Evolutionary conservation across 2,797 vertebrate genomes (phyloP), one percentile per base, ranked within the genome.

Genomic region (Enteromius afrohamiltoni): DNA sequence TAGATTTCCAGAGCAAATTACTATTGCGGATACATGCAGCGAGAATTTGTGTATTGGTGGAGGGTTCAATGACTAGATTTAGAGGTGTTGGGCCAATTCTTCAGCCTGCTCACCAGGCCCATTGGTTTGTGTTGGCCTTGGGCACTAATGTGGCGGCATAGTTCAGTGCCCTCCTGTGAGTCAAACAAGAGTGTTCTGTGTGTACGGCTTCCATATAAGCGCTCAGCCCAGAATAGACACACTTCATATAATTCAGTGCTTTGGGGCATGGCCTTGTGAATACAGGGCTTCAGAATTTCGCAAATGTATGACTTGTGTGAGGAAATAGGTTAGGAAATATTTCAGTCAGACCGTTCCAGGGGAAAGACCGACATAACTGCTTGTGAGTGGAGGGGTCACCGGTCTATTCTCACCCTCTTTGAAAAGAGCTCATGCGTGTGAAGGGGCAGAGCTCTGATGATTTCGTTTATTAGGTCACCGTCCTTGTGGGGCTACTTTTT

Each of bases 161-260:
- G 85, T 91, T 83, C 83, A 85, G 81, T 86, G 83, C 23, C 23
- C 71, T 64, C 64, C 81, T 45, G 14, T 85, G 45, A 77, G 60
- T 37, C 17, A 51, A 58, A 23, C 73, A 83, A 68, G 16, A 7
- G 13, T 42, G 23, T 81, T 53, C 42, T 82, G 11, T 65, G 62
- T 60, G 70, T 23, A 42, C 86, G 84, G 88, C 86, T 88, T 87
- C 86, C 89, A 84, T 90, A 79, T 88, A 88, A 84, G 17, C 84
- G 77, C 86, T 88, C 88, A 79, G 87, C 91, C 92, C 92, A 91
- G 89, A 93, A 93, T 92, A 94, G 92, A 85, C 91, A 85, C 92
- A 91, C 90, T 92, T 93, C 88, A 92, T 90, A 80, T 92, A 92
- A 92, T 91, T 91, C 88, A 90, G 53, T 90, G 92, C 91, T 90